Evolutionary conservation across 2,888 invertebrate genomes (phyloP), one percentile per base, ranked within the genome.

Genomic region (Cataglyphis livida): DNA sequence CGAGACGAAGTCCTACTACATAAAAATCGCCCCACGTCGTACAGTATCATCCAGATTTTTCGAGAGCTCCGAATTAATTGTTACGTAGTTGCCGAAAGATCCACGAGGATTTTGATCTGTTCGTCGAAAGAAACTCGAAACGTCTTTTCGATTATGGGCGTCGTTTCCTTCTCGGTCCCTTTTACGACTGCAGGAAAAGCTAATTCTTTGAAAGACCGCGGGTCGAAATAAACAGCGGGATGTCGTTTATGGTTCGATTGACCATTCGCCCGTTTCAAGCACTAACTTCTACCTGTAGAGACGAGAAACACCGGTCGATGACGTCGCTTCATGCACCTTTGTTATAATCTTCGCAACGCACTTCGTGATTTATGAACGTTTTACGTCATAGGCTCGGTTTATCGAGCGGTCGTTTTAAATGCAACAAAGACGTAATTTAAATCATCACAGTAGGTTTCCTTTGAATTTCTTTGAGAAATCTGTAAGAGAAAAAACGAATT

Each of bases 1-100:
- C 62, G 54, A 21, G 66, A 65, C 48, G n/a, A n/a, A 35, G 51
- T 66, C 25, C n/a, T 2, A 21, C 64, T 75, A 68, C 48, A 10
- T 25, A 70, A 54, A 10, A 68, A 41, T 68, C 78, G 68, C 28
- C n/a, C 59, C 41, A 18, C 66, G 78, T 82, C 44, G 65, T 61
- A 18, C n/a, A 54, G 18, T 54, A 61, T 70, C 82, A 82, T 82
- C 54, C 82, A 70, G 78, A 18, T 68, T 10, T 15, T 48, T 12
- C 73, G 70, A 54, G 35, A 15, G 21, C 15, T 12, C 5, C 1
- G 2, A n/a, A 18, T 18, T 3, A n/a, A 48, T 28, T 9, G n/a
- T 10, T 28, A 28, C 9, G 9, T 1, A 48, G 28, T 3, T 38
- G 5, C 5, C 21, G 38, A 9, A 21, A 6, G 18, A 38, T 15